Base-by-base conservation (phyloP, 1,140 invertebrate species). In the Drosophila mauritiana region DNA sequence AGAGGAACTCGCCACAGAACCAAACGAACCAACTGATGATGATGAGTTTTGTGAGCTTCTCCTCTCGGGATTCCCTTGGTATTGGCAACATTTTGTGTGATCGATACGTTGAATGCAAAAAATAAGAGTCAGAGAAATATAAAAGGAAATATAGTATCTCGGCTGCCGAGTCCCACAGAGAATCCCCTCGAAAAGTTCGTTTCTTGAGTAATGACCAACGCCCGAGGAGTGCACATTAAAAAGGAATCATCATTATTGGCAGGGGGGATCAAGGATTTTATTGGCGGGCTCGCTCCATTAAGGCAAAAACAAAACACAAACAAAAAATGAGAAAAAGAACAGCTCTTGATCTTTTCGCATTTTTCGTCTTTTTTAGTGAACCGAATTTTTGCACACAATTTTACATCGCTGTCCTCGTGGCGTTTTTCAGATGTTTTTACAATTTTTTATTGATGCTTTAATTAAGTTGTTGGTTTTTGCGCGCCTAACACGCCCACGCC, bases 171-270 rank as follows among this genome's bases (percentile, higher is more conserved):
- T 39, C 31, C n/a, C 40, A 20, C 15, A 17, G 40, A 10, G 40
- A 43, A 43, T 15, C n/a, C 10, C 20, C 42, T 8, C 15, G 6
- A 39, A 48, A 57, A 31, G 22, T 68, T 31, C 46, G 37, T 43
- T 11, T 68, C 56, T 75, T 86, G 81, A 85, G 69, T 88, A 88
- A 88, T 88, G 84, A 88, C 83, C 83, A 79, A 77, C 77, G 85
- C 80, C 80, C 59, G 85, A 54, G 85, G 84, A 84, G 84, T 68
- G 80, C 72, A 91, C 89, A 91, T 91, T 91, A 91, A 91, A 91
- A 91, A 91, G 89, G 90, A 91, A 91, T 91, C 89, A 91, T 91
- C 89, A 91, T 91, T 91, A 91, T 91, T 91, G 89, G 89, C 89
- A 90, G 85, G 22, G 43, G 62, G 65, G 61, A 76, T 84, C 64